Percentiles rank a stretch among this genome's conserved stretches.
Conservation (phyloP, 2,797 vertebrate species). For the Silurus lanzhouensis region DNA sequence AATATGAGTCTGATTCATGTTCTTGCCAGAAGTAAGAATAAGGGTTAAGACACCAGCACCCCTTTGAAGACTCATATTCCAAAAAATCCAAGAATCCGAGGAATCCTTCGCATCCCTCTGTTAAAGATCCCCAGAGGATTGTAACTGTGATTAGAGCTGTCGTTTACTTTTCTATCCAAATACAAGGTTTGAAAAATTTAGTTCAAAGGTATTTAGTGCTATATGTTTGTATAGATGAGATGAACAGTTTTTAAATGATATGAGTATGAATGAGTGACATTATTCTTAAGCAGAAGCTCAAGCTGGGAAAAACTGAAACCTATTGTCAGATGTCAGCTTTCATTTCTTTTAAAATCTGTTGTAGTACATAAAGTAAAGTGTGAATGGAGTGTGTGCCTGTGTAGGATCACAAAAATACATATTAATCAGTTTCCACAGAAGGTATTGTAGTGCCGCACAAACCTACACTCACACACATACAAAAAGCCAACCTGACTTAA, state of each 20-base stretch:
- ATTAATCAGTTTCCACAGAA: neutral
- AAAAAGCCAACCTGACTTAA: slow-evolving; percentile 17
- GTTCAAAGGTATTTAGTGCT: neutral
- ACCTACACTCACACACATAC: neutral
- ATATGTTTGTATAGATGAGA: neutral
- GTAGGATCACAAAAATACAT: neutral
- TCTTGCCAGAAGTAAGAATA: neutral
- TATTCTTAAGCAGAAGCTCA: neutral
- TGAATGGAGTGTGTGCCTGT: neutral
- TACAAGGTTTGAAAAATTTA: neutral
- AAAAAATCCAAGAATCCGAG: neutral
- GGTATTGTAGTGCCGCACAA: no score
- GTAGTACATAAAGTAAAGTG: neutral
- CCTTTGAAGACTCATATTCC: slow-evolving; percentile 41
- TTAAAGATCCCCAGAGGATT: slow-evolving; percentile 4
- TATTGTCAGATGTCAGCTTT: neutral
- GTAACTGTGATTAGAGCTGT: neutral
- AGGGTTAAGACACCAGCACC: slow-evolving; percentile 26
- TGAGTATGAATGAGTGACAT: neutral
- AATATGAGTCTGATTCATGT: slow-evolving; percentile 46
- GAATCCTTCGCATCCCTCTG: neutral
- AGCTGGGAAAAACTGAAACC: neutral
- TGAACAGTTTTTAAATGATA: neutral
- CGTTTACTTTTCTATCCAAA: neutral
- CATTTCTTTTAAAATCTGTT: neutral